Percentiles rank a stretch among this genome's conserved stretches.
These are phyloP conservation scores for Varecia variegata DNA, from an alignment of 2,797 vertebrate genomes.

Conservation along the genomic window DNA sequence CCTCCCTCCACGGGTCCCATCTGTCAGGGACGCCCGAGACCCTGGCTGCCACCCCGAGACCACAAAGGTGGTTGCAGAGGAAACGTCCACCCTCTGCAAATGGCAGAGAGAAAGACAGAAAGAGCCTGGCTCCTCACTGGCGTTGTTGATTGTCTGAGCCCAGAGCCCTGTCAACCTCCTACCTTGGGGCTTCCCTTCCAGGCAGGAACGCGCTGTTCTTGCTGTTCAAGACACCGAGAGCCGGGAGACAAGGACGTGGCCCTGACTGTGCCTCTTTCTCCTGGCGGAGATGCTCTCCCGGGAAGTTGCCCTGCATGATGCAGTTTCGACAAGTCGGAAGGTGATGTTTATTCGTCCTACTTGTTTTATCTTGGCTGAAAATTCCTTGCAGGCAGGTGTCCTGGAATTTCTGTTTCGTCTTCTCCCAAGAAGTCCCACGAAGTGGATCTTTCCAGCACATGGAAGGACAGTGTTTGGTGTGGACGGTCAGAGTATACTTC, in stretches of 20 bases:
- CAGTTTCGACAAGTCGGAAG: no score
- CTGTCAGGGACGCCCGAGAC: accelerated
- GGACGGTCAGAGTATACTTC: accelerated
- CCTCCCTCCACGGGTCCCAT: not conserved
- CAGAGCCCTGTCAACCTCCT: no score
- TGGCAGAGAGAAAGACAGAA: accelerated
- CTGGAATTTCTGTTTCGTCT: no score
- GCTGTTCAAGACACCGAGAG: not conserved
- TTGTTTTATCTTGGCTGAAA: not conserved
- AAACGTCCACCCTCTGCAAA: accelerated
- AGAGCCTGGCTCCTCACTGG: accelerated
- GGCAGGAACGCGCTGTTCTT: no score
- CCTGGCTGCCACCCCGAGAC: not conserved
- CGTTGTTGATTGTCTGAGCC: not conserved
- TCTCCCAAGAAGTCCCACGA: not conserved
- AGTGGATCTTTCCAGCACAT: not conserved
- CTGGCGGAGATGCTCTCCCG: no score
- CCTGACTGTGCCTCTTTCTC: not conserved
- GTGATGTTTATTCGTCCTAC: no score
- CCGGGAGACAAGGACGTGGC: not conserved
- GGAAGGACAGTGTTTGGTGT: not conserved
- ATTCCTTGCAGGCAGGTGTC: not conserved
- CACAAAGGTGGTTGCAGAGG: not conserved
- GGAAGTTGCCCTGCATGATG: accelerated
- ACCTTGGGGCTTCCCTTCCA: accelerated